A percentile compares a stretch with the other conserved stretches of the same genome.
phyloP scores from a whole-genome alignment of 2,888 invertebrate genomes.

The Cremastinae sp. region DNA sequence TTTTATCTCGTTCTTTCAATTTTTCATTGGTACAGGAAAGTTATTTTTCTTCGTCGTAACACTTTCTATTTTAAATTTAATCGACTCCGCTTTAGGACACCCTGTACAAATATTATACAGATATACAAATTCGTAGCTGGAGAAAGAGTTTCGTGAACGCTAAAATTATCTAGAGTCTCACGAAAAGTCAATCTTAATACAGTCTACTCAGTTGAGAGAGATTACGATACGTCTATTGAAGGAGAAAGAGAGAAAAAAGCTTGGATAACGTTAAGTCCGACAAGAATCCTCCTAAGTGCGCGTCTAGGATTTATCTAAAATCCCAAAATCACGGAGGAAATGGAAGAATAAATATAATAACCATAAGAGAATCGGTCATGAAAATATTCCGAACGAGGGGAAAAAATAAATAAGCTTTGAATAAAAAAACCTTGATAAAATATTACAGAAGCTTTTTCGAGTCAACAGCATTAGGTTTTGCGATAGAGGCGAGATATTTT shows the following conservation, averaged over 20 bases:
- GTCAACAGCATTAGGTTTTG: slow-evolving; percentile 71
- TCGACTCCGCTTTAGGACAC: too few relatives aligned
- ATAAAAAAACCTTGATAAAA: slow-evolving; percentile 57
- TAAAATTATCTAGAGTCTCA: slow-evolving; percentile 16
- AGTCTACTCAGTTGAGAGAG: background rate
- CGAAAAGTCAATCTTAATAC: background rate
- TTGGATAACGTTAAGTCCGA: too few relatives aligned
- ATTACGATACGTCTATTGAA: background rate
- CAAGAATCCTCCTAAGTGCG: too few relatives aligned
- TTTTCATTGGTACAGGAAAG: too few relatives aligned
- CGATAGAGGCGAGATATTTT: slow-evolving; percentile 1
- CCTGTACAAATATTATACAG: too few relatives aligned
- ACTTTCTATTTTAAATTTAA: too few relatives aligned
- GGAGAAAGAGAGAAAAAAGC: background rate
- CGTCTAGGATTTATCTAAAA: too few relatives aligned
- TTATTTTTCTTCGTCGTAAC: too few relatives aligned
- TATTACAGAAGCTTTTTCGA: slow-evolving; percentile 73
- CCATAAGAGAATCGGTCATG: background rate
- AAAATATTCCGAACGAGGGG: background rate
- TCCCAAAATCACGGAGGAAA: too few relatives aligned
- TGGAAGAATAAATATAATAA: background rate
- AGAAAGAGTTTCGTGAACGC: slow-evolving; percentile 17
- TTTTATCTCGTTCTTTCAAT: too few relatives aligned
- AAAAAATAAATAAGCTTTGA: slow-evolving; percentile 24
- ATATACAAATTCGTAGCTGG: too few relatives aligned